Conservation (phyloP, 1,140 invertebrate genomes). For the Patella vulgata region DNA sequence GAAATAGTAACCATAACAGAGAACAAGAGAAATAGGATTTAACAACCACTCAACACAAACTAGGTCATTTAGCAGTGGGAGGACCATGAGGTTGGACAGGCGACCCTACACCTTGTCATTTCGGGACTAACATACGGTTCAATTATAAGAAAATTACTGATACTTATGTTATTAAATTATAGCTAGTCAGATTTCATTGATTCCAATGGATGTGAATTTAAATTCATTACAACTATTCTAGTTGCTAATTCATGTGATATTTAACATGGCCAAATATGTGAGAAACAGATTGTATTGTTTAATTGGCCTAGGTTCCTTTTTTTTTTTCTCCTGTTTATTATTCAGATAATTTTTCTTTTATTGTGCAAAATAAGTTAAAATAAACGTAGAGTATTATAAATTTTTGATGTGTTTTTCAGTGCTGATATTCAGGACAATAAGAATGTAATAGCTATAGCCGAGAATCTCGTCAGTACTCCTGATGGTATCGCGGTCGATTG, state of each 20-base stretch:
- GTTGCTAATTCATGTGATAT: no score
- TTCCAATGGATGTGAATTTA: no score
- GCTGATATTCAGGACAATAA: not conserved
- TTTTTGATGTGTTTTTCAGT: constrained; percentile 9
- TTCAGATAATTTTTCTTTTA: no score
- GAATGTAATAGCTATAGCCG: constrained; percentile 39
- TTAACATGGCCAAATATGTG: no score
- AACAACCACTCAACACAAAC: no score
- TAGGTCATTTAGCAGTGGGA: no score
- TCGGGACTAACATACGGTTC: no score
- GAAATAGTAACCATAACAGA: no score
- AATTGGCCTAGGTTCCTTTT: not conserved
- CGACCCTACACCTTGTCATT: not conserved
- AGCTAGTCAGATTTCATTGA: not conserved
- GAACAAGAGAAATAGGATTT: no score
- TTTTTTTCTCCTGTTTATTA: no score
- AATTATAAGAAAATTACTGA: not conserved
- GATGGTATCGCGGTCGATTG: constrained; percentile 96
- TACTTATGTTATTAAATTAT: constrained; percentile 5
- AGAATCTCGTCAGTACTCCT: constrained; percentile 77
- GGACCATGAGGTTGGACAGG: no score
- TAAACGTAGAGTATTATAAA: not conserved
- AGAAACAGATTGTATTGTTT: not conserved
- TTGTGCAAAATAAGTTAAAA: constrained; percentile 10
- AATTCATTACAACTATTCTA: no score